Conservation (phyloP, 2,888 invertebrate species). For the Agrochola lota region DNA sequence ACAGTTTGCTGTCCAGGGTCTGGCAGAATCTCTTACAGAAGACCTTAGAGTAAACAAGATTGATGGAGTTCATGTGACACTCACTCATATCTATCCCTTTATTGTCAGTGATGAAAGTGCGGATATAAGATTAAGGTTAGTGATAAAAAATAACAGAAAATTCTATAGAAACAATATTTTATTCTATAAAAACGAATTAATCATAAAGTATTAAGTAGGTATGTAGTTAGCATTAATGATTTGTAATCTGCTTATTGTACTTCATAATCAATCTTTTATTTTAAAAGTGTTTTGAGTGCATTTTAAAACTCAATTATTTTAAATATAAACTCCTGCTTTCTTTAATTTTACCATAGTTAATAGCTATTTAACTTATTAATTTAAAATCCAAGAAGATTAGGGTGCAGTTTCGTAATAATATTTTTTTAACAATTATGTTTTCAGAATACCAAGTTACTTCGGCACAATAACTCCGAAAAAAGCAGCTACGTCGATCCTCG, state of each 20-base stretch:
- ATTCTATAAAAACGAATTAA: neutral
- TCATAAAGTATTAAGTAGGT: neutral
- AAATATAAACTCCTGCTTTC: neutral
- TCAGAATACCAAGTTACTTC: conserved; percentile 92
- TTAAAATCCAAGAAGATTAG: neutral
- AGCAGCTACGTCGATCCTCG: conserved; percentile 91
- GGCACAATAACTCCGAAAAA: conserved; percentile 91
- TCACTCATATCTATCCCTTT: conserved; percentile 92
- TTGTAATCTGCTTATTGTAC: neutral
- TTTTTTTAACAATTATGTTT: conserved; percentile 19
- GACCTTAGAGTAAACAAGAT: conserved; percentile 90
- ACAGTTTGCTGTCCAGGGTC: conserved; percentile 92
- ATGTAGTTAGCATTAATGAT: neutral
- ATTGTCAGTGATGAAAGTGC: conserved; percentile 89
- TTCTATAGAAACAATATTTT: neutral
- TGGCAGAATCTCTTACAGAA: conserved; percentile 91
- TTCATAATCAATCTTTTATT: neutral
- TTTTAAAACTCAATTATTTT: neutral
- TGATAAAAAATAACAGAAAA: conserved; percentile 11
- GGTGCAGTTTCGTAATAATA: neutral
- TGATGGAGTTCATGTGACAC: conserved; percentile 90
- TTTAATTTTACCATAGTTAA: neutral
- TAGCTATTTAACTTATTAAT: neutral
- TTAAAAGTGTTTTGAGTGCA: too few relatives aligned
- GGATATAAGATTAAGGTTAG: conserved; percentile 90